Base-by-base conservation (phyloP, 2,113 vertebrate species). In the Neolamprologus tretocephalus region DNA sequence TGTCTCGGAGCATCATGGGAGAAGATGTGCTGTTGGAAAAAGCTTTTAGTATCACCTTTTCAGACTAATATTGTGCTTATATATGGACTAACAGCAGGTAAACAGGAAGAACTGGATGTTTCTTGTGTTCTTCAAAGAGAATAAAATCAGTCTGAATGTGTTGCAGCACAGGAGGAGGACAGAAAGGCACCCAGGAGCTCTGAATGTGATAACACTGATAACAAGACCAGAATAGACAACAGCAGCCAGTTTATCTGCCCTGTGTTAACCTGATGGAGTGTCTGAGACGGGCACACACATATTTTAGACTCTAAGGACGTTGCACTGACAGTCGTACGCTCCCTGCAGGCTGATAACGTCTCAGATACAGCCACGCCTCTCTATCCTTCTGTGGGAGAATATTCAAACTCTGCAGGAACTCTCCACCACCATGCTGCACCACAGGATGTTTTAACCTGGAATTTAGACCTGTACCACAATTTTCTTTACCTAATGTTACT, bases 171-270 rank as follows among this genome's bases (percentile, higher is more conserved):
- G 42, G 2, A 49, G 42, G 68, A 5, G 9, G 9, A 10, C 3
- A 23, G 21, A 7, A 5, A 8, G 21, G 23, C 42, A 78, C 16
- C 42, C 71, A 12, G 42, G 16, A 13, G 3, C 51, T 40, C 79
- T 81, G 53, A 35, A 45, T 21, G 83, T 31, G 54, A 88, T 97
- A 78, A 78, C 42, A 96, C 97, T 96, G 95, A 94, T 93, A 94
- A 88, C 17, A 8, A 13, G 80, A 89, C 87, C 87, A 90, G 88
- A 90, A 95, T 90, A 94, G 83, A 86, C 33, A 2, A 0, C 96
- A 35, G 45, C 3, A 49, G 23, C 9, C 61, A 5, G 4, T 81
- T 89, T 90, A 88, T 92, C 93, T 45, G 28, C 9, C 3, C 8
- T 6, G 51, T 71, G 90, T 78, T 17, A 55, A 84, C 87, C 37